phyloP scores from a whole-genome alignment of 1,140 invertebrate species.

The Diplogasteroides magnus region DNA sequence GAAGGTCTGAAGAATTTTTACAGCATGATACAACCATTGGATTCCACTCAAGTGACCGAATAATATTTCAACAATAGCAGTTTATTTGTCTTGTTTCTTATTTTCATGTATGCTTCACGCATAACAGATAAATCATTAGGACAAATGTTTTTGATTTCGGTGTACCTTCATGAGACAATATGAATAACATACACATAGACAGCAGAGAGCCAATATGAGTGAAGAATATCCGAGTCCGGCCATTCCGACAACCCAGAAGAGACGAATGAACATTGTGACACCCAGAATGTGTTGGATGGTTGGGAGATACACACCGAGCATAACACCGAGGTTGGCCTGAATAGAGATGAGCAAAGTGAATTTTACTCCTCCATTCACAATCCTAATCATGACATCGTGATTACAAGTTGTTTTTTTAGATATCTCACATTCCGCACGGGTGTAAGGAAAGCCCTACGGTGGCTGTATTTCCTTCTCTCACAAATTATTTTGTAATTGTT shows the following conservation, averaged over 20 bases:
- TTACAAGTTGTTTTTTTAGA: too few relatives aligned
- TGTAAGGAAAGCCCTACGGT: too few relatives aligned
- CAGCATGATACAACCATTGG: too few relatives aligned
- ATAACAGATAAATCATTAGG: neutral
- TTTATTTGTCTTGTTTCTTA: neutral
- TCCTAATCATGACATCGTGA: too few relatives aligned
- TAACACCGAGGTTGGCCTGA: slow-evolving; percentile 51
- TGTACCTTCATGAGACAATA: too few relatives aligned
- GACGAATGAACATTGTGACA: slow-evolving; percentile 54
- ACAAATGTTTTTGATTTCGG: too few relatives aligned
- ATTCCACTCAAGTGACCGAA: neutral
- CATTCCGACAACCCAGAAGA: slow-evolving; percentile 50
- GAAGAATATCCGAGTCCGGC: slow-evolving; percentile 42
- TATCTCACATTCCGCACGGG: too few relatives aligned
- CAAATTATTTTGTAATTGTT: too few relatives aligned
- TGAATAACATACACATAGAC: slow-evolving; percentile 48
- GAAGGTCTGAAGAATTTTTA: slow-evolving; percentile 78
- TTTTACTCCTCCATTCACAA: too few relatives aligned
- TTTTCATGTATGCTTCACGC: neutral
- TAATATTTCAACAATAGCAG: slow-evolving; percentile 4
- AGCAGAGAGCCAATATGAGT: slow-evolving; percentile 44
- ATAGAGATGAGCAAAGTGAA: too few relatives aligned
- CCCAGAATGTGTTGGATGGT: slow-evolving; percentile 55
- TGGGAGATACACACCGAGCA: slow-evolving; percentile 55
- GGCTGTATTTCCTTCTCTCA: too few relatives aligned